phyloP scores from a whole-genome alignment of 92 coral and sea anemone species.

The Hydrozoanthus gracilis region DNA sequence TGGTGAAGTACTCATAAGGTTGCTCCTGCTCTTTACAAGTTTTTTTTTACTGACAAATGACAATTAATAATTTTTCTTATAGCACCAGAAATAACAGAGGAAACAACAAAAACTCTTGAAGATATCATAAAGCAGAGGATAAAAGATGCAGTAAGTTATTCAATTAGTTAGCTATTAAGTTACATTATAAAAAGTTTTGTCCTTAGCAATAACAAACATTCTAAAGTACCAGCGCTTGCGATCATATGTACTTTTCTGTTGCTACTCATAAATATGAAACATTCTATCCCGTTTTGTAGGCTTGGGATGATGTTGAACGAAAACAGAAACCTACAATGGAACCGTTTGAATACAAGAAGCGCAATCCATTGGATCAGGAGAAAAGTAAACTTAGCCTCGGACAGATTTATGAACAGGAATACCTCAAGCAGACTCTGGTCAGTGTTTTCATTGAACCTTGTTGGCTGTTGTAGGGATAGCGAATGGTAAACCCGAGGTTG shows the following conservation, averaged over 20 bases:
- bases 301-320: conserved; percentile 99
- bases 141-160: conserved; percentile 77
- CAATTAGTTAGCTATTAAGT: no score
- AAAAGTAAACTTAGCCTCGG: conserved; percentile 96
- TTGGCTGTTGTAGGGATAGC: not conserved
- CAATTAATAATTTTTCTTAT: not conserved
- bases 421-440: conserved; percentile 88
- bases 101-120: conserved; percentile 86
- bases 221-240: no score
- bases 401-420: conserved; percentile 97
- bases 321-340: conserved; percentile 87
- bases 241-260: no score
- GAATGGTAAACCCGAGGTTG: no score
- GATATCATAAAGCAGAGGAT: conserved; percentile 88
- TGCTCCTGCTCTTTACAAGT: not conserved
- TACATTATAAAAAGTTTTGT: no score
- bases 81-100: conserved; percentile 99
- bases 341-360: conserved; percentile 95
- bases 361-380: conserved; percentile 89
- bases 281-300: conserved; percentile 46
- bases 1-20: not conserved
- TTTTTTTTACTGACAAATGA: no score
- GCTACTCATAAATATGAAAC: no score
- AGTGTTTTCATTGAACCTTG: not conserved
- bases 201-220: no score